phyloP scores from a whole-genome alignment of 30 jellyfish, hydroid and myxozoan genomes.

The Aurelia aurita region DNA sequence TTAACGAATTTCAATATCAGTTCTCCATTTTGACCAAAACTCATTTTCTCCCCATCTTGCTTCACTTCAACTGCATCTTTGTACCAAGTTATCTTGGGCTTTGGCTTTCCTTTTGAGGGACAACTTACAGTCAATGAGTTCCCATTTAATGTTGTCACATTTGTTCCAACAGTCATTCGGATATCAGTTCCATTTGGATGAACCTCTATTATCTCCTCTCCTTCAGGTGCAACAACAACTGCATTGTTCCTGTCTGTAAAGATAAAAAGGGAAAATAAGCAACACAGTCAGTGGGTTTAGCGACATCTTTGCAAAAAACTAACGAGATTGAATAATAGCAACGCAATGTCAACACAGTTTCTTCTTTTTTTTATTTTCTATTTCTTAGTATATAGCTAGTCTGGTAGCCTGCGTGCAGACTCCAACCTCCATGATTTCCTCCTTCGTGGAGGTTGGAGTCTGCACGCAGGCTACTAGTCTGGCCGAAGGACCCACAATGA shows the following conservation, averaged over 20 bases:
- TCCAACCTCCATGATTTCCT: no score
- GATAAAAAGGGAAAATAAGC: background rate
- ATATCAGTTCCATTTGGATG: conserved; percentile 12
- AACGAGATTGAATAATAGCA: no score
- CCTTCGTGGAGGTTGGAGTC: no score
- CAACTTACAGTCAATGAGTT: conserved; percentile 58
- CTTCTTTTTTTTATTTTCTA: no score
- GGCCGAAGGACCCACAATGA: no score
- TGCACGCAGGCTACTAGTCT: no score
- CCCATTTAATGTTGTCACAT: conserved; percentile 52
- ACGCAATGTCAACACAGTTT: no score
- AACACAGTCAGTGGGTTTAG: no score
- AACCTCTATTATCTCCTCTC: conserved; percentile 23
- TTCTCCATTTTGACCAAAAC: conserved; percentile 46
- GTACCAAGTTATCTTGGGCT: conserved; percentile 70
- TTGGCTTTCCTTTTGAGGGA: conserved; percentile 80
- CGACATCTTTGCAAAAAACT: no score
- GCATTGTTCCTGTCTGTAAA: conserved; percentile 42
- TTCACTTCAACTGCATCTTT: conserved; percentile 60
- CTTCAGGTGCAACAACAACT: conserved; percentile 32
- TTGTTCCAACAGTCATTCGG: conserved; percentile 42
- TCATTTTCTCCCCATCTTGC: conserved; percentile 13
- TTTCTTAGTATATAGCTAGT: no score
- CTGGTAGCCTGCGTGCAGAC: no score
- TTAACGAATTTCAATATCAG: conserved; percentile 33